A percentile compares a stretch with the other conserved stretches of the same genome.
Evolutionary conservation across 2,113 vertebrate genomes (phyloP).

Genomic region (Campylorhamphus procurvoides): DNA sequence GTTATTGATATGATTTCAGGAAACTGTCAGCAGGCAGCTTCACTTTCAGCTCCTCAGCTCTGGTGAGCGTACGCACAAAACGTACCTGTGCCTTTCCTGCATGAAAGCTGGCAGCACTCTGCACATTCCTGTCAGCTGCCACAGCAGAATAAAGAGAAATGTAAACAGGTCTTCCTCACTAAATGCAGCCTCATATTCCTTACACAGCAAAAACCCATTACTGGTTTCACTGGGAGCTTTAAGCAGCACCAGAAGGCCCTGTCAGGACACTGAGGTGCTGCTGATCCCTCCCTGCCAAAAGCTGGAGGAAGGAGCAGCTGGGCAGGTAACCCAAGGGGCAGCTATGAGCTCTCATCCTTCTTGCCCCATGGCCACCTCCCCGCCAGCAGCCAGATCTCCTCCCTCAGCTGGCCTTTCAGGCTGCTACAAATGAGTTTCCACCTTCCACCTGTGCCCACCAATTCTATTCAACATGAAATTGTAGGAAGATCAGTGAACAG

Average conservation of each 20-base stretch:
- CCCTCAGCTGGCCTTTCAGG: background rate
- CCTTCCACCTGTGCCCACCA: background rate
- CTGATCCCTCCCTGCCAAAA: background rate
- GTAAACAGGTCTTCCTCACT: slow-evolving; percentile 28
- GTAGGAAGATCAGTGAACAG: rapidly evolving
- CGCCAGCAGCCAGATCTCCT: background rate
- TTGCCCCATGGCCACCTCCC: background rate
- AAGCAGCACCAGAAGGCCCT: background rate
- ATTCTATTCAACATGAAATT: background rate
- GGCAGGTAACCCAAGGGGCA: background rate
- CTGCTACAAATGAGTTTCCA: rapidly evolving
- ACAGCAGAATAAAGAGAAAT: slow-evolving; percentile 5
- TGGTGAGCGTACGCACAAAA: slow-evolving; percentile 71
- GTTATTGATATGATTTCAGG: slow-evolving; percentile 86
- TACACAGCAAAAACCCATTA: rapidly evolving
- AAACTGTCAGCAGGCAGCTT: slow-evolving; percentile 87
- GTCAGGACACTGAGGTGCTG: background rate
- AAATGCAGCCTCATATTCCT: background rate
- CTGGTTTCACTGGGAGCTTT: background rate
- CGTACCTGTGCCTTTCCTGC: slow-evolving; percentile 74
- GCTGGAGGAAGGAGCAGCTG: background rate
- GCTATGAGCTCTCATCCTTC: background rate
- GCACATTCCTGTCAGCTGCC: slow-evolving; percentile 55
- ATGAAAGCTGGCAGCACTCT: slow-evolving; percentile 74
- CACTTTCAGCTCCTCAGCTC: slow-evolving; percentile 79